phyloP scores from a whole-genome alignment of 2,888 invertebrate genomes.

The Euclidia mi region DNA sequence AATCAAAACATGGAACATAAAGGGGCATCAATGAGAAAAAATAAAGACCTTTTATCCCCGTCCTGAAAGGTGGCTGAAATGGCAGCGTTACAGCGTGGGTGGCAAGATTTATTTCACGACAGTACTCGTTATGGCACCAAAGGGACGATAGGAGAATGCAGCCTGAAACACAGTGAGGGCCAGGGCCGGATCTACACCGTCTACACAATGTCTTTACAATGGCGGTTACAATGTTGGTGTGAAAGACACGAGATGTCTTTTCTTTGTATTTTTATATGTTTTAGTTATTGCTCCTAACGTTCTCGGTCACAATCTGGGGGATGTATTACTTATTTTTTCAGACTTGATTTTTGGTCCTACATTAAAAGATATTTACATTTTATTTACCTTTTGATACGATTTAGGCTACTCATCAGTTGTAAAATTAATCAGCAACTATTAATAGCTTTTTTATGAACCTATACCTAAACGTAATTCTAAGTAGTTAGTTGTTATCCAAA shows the following conservation, averaged over 20 bases:
- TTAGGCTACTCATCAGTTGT: no score
- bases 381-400: no score
- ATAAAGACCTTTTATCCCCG: conserved; percentile 86
- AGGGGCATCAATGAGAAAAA: conserved; percentile 82
- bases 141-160: conserved; percentile 83
- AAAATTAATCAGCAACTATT: no score
- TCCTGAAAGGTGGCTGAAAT: conserved; percentile 81
- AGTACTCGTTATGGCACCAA: conserved; percentile 84
- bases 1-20: conserved; percentile 78
- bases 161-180: conserved; percentile 68
- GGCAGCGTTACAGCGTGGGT: conserved; percentile 74
- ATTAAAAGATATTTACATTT: no score
- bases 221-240: background rate
- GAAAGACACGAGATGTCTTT: conserved; percentile 4
- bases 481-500: no score
- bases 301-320: background rate
- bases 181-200: conserved; percentile 50
- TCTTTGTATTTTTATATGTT: conserved; percentile 4
- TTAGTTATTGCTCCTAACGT: background rate
- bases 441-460: no score
- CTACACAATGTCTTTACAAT: conserved; percentile 29
- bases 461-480: no score
- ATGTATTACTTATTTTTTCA: background rate
- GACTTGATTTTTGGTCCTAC: background rate
- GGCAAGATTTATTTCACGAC: conserved; percentile 88